Conservation (phyloP, 2,113 vertebrate species). For the Amphilophus citrinellus region DNA sequence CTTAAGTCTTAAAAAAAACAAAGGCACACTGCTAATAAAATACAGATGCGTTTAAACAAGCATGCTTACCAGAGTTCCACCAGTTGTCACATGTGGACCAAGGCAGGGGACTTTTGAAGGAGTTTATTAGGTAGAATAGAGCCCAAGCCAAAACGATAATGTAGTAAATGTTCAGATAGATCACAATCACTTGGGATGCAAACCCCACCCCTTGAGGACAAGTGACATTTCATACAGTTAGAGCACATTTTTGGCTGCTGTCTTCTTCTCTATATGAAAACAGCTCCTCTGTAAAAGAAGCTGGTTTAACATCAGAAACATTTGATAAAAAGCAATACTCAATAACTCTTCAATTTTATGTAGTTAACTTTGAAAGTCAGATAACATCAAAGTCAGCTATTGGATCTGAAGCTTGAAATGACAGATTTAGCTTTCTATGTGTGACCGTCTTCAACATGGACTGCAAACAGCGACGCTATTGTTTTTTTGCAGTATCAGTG, state of each 20-base stretch:
- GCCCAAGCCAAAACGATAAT: conserved; percentile 92
- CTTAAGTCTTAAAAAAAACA: rapidly evolving
- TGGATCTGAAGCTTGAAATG: not conserved
- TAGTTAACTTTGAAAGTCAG: not conserved
- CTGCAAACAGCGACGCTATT: not conserved
- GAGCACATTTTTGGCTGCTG: not conserved
- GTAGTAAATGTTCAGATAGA: conserved; percentile 91
- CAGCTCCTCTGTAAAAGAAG: not conserved
- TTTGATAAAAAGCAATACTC: not conserved
- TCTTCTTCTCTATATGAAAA: not conserved
- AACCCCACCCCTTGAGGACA: conserved; percentile 87
- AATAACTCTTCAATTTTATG: rapidly evolving
- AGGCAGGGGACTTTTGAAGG: conserved; percentile 86
- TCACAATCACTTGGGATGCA: conserved; percentile 87
- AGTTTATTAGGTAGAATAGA: conserved; percentile 90
- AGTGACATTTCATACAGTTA: not conserved
- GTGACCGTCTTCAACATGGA: not conserved
- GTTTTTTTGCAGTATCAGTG: not conserved
- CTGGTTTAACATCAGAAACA: not conserved
- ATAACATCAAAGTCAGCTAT: not conserved
- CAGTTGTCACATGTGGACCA: conserved; percentile 90
- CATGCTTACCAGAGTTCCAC: conserved; percentile 90
- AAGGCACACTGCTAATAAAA: not conserved
- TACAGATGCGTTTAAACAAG: not conserved
- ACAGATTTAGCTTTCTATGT: not conserved